Percentiles rank a stretch among this genome's conserved stretches.
Evolutionary conservation across 2,888 invertebrate species (phyloP).

Genomic region (Panzeria rudis): DNA sequence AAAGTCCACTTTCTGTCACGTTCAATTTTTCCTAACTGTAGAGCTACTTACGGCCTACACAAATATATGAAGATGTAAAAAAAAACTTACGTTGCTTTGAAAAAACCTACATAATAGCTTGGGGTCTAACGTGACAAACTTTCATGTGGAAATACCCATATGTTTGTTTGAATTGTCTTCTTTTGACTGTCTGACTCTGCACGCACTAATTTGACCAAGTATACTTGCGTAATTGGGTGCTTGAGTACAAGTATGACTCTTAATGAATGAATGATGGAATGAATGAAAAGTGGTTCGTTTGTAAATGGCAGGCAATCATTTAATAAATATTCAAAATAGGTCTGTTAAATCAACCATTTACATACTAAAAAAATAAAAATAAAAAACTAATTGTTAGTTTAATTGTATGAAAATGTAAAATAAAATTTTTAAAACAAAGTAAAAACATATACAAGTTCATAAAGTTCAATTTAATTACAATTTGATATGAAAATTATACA

Average conservation of each 20-base stretch:
- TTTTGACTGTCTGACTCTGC: constrained; percentile 70
- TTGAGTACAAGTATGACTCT: constrained; percentile 20
- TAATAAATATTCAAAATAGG: constrained; percentile 60
- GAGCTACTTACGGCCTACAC: no score
- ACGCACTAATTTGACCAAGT: constrained; percentile 59
- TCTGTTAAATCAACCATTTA: constrained; percentile 71
- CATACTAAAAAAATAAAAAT: constrained; percentile 34
- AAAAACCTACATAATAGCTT: no score
- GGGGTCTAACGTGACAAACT: no score
- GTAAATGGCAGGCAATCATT: constrained; percentile 60
- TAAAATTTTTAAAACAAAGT: constrained; percentile 46
- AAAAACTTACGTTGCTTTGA: no score
- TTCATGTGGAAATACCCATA: no score
- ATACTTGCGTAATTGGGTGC: constrained; percentile 50
- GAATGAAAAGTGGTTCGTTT: constrained; percentile 17
- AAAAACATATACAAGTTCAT: constrained; percentile 73
- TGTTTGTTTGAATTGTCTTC: constrained; percentile 20
- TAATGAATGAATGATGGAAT: constrained; percentile 30
- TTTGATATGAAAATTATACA: constrained; percentile 30
- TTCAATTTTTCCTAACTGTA: no score
- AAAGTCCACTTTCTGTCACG: no score
- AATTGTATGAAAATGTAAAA: constrained; percentile 31
- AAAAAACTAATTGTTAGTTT: constrained; percentile 31
- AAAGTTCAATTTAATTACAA: constrained; percentile 74
- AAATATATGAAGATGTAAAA: no score